Evolutionary conservation across 2,113 vertebrate species (phyloP).

Genomic region (Microtus pennsylvanicus): DNA sequence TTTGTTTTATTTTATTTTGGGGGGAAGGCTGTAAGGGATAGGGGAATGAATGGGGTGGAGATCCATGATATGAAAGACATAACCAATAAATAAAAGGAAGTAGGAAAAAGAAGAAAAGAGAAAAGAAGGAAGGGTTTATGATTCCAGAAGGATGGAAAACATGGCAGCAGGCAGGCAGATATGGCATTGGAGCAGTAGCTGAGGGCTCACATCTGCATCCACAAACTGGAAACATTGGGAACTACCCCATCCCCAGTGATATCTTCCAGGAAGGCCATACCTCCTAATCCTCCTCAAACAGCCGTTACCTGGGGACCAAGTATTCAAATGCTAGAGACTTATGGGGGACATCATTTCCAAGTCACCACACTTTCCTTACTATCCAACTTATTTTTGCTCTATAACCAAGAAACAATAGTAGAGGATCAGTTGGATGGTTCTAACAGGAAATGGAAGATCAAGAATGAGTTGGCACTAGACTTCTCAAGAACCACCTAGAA

Average conservation of each 20-base stretch:
- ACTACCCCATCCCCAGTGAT: too few relatives aligned
- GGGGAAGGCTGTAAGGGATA: too few relatives aligned
- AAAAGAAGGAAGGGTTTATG: neutral
- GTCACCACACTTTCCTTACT: neutral
- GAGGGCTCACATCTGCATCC: too few relatives aligned
- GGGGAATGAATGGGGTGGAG: too few relatives aligned
- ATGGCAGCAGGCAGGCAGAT: neutral
- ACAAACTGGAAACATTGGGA: too few relatives aligned
- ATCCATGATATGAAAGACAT: too few relatives aligned
- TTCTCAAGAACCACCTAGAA: neutral
- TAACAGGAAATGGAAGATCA: neutral
- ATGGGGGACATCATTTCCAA: neutral
- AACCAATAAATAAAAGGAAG: too few relatives aligned
- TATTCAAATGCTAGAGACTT: neutral
- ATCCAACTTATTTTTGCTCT: neutral
- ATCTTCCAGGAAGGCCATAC: too few relatives aligned
- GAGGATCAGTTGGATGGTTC: neutral
- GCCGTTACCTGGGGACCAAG: neutral
- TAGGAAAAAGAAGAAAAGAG: too few relatives aligned
- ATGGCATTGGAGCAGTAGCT: too few relatives aligned
- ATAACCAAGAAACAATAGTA: neutral
- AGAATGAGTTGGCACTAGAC: neutral
- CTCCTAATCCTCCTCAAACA: too few relatives aligned
- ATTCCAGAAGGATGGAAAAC: neutral
- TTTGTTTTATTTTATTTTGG: too few relatives aligned